phyloP scores from a whole-genome alignment of 2,888 invertebrate species.

The Eristalinus aeneus region DNA sequence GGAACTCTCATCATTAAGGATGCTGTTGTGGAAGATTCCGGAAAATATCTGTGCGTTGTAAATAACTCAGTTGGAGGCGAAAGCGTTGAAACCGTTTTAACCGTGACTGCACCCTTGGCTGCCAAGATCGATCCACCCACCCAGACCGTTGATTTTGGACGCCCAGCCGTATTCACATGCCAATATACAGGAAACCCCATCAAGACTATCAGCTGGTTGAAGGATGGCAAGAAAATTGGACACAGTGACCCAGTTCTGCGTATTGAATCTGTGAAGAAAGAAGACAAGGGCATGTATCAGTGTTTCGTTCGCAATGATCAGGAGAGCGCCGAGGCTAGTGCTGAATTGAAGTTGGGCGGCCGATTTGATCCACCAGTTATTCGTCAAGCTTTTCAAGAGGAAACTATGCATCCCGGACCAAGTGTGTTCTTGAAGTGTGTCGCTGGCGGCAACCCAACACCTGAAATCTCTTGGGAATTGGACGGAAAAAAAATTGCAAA shows the following conservation, averaged over 20 bases:
- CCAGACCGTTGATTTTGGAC: conserved; percentile 96
- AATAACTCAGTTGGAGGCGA: conserved; percentile 97
- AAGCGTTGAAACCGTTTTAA: conserved; percentile 94
- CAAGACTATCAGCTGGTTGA: conserved; percentile 94
- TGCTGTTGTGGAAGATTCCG: conserved; percentile 95
- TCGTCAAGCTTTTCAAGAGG: conserved; percentile 92
- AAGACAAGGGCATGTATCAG: conserved; percentile 98
- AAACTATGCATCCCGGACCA: conserved; percentile 94
- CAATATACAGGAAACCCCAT: conserved; percentile 95
- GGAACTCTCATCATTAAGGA: conserved; percentile 96
- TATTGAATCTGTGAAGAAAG: conserved; percentile 94
- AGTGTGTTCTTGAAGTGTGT: conserved; percentile 94
- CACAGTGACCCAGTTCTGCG: conserved; percentile 90
- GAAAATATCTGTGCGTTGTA: conserved; percentile 96
- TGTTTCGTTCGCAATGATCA: conserved; percentile 96
- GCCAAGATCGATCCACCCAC: conserved; percentile 94
- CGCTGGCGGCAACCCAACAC: conserved; percentile 96
- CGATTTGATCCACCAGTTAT: conserved; percentile 95
- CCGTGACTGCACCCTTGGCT: conserved; percentile 94
- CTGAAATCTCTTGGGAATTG: conserved; percentile 95
- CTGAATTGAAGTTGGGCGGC: conserved; percentile 95
- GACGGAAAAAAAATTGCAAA: conserved; percentile 92
- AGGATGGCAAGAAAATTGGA: conserved; percentile 93
- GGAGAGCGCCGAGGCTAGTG: conserved; percentile 95
- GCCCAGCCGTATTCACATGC: conserved; percentile 95